Evolutionary conservation across 2,113 vertebrate genomes (phyloP).

Genomic region (Garra rufa): DNA sequence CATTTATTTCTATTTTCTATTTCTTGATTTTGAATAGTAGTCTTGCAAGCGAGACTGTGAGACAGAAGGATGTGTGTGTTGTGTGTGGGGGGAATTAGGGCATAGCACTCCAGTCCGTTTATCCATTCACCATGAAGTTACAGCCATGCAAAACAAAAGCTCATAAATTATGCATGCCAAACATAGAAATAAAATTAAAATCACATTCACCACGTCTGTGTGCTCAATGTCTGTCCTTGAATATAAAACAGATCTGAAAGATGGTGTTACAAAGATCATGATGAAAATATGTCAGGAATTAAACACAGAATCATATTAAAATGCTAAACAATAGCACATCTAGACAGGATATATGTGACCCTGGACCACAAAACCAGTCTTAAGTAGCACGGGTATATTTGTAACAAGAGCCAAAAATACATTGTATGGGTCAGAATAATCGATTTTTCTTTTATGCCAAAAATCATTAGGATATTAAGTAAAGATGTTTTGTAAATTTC

Average conservation of each 20-base stretch:
- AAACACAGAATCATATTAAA: not conserved
- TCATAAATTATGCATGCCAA: slow-evolving; percentile 57
- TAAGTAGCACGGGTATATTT: too few relatives aligned
- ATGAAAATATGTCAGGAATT: slow-evolving; percentile 2
- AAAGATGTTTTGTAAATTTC: too few relatives aligned
- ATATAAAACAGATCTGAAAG: slow-evolving; percentile 31
- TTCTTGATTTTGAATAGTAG: not conserved
- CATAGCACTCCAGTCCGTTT: slow-evolving; percentile 47
- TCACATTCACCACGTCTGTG: slow-evolving; percentile 1
- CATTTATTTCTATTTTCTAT: not conserved
- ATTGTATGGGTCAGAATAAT: too few relatives aligned
- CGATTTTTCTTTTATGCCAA: too few relatives aligned
- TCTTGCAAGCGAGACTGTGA: not conserved
- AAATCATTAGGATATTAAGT: too few relatives aligned
- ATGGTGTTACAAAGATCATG: slow-evolving; percentile 8
- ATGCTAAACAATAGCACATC: not conserved
- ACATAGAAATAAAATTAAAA: slow-evolving; percentile 51
- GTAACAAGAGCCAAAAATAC: too few relatives aligned
- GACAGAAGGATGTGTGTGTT: not conserved
- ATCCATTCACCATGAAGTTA: slow-evolving; percentile 53
- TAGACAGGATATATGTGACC: not conserved
- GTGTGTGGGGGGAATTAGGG: not conserved
- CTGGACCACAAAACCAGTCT: too few relatives aligned
- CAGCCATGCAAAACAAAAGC: slow-evolving; percentile 52
- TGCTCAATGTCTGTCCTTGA: slow-evolving; percentile 38